Conservation (phyloP, 1,140 invertebrate species). For the Gonioctena quinquepunctata region DNA sequence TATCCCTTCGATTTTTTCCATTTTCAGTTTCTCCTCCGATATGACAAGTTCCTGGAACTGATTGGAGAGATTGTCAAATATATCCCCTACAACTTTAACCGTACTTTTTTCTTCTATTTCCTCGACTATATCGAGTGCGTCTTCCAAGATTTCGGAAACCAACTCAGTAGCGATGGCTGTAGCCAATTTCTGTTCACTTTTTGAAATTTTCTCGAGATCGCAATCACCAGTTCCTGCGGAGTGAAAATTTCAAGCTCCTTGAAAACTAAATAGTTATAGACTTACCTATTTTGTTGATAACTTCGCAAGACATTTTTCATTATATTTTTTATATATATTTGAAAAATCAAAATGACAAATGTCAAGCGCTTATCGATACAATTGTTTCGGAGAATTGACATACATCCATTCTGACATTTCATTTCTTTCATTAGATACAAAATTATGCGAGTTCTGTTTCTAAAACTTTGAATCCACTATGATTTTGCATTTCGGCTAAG, state of each 20-base stretch:
- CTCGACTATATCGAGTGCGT: conserved; percentile 33
- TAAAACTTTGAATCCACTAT: background rate
- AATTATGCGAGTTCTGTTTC: conserved; percentile 3
- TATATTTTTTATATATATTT: background rate
- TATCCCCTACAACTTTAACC: conserved; percentile 26
- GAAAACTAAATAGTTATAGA: background rate
- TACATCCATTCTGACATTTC: background rate
- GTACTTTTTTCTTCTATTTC: conserved; percentile 15
- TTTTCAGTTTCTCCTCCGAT: conserved; percentile 14
- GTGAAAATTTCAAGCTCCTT: background rate
- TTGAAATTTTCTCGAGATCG: conserved; percentile 2
- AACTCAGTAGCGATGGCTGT: conserved; percentile 31
- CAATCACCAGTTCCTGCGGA: conserved; percentile 12
- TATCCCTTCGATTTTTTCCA: conserved; percentile 4
- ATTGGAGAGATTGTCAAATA: conserved; percentile 26
- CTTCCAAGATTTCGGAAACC: conserved; percentile 40
- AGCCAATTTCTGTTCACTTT: background rate
- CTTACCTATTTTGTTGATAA: conserved; percentile 14
- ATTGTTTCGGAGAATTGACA: background rate
- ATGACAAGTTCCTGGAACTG: conserved; percentile 10
- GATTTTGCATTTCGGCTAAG: background rate
- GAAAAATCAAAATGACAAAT: conserved; percentile 13
- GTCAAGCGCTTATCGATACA: conserved; percentile 1
- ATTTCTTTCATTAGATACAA: conserved; percentile 8
- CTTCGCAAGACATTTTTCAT: conserved; percentile 19